Evolutionary conservation across 2,888 invertebrate species (phyloP), one percentile per base, ranked within the genome.

Genomic region (Chesias legatella): DNA sequence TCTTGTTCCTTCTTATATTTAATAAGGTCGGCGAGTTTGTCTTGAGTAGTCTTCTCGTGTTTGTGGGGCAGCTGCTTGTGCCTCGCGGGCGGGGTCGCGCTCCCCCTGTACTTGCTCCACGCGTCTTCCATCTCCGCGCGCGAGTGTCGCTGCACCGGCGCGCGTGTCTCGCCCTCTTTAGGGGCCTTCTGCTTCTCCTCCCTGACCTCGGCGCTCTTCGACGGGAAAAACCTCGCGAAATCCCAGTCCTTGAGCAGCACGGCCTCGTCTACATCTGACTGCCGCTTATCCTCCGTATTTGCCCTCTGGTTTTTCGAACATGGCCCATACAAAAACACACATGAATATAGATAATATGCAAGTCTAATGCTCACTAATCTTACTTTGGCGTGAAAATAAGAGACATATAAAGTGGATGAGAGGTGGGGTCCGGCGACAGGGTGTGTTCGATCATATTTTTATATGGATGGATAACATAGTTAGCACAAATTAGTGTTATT

Each of bases 201-300:
- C 60, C 73, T 75, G n/a, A 39, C 53, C 7, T 77, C 79, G 8
- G 60, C 58, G 53, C 62, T 79, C 65, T 81, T 88, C 45, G 85
- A 80, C 7, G 93, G 94, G 80, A 95, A 95, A 89, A 95, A 95
- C 72, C 93, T 92, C 56, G 94, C 94, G 79, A 95, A 93, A 84
- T 95, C 94, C 95, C 95, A 95, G 69, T 95, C 95, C 80, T 94
- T 94, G 60, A 95, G 89, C 52, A 95, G 90, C 37, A 93, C 92
- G 50, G 94, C 94, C 75, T 95, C 95, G 71, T 94, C 94, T 63
- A 92, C 89, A 67, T 92, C 92, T 37, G 91, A 90, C 62, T 79
- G 77, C 65, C 70, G 73, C 66, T 80, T 83, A 70, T 79, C 72
- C 62, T 79, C 84, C 47, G 63, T 58, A 65, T 67, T 77, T 63